Percentiles rank a stretch among this genome's conserved stretches.
phyloP scores from a whole-genome alignment of 2,113 vertebrate species.

The Calyptommatus sinebrachiatus region DNA sequence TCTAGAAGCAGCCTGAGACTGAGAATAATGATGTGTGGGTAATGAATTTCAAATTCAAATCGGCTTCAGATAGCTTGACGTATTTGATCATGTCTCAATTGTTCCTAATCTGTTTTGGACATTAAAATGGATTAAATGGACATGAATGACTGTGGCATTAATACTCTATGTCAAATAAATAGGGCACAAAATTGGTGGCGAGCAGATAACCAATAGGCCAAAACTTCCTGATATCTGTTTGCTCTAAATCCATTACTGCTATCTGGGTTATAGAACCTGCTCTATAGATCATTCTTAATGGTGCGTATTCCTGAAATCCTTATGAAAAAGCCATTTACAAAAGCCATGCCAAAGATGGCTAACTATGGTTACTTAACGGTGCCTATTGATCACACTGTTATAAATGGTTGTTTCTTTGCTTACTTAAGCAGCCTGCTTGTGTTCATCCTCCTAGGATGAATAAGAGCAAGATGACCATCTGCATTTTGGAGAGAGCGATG shows the following conservation, averaged over 20 bases:
- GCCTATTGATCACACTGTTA: slow-evolving; percentile 43
- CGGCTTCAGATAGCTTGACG: no score
- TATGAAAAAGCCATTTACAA: slow-evolving; percentile 27
- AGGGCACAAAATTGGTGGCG: slow-evolving; percentile 12
- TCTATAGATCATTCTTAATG: slow-evolving; percentile 38
- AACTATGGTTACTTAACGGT: slow-evolving; percentile 44
- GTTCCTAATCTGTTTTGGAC: no score
- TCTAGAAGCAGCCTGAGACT: no score
- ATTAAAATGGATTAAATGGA: no score
- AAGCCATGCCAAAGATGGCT: slow-evolving; percentile 39
- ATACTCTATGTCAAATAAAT: slow-evolving; percentile 14
- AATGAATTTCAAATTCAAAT: no score
- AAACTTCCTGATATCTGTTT: slow-evolving; percentile 8
- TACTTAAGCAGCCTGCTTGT: slow-evolving; percentile 53
- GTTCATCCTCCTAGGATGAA: slow-evolving; percentile 58
- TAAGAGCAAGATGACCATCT: slow-evolving; percentile 67
- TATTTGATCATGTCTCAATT: no score
- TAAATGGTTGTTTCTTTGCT: slow-evolving; percentile 55
- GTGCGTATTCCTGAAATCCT: slow-evolving; percentile 21
- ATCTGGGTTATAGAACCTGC: slow-evolving; percentile 16
- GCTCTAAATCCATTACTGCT: slow-evolving; percentile 16
- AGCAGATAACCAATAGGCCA: slow-evolving; percentile 17
- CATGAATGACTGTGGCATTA: slow-evolving; percentile 6
- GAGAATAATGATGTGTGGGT: no score
- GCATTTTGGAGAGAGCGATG: slow-evolving; percentile 65